A percentile compares a stretch with the other conserved stretches of the same genome.
These are phyloP conservation scores for Gymnocephalus cernua DNA, from an alignment of 2,113 vertebrate species.

Conservation along the genomic window DNA sequence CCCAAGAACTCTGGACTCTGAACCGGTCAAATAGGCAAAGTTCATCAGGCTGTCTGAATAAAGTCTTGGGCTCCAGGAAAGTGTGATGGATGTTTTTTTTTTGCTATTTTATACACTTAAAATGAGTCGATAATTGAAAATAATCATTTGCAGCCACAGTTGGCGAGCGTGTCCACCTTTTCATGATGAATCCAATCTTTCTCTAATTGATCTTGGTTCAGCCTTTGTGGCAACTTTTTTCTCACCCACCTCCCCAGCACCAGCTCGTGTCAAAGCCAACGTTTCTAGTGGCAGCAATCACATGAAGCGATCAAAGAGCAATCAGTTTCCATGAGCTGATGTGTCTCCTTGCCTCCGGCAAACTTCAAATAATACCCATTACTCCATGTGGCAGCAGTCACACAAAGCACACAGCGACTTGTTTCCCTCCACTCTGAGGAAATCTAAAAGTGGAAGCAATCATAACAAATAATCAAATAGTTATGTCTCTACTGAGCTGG, in stretches of 20 bases:
- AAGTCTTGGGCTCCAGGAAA: too few relatives aligned
- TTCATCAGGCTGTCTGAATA: too few relatives aligned
- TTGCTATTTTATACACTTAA: too few relatives aligned
- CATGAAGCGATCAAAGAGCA: slow-evolving; percentile 42
- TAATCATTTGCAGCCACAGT: neutral
- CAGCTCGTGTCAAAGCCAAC: neutral
- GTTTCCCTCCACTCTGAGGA: slow-evolving; percentile 19
- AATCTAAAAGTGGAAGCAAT: slow-evolving; percentile 45
- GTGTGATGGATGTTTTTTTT: too few relatives aligned
- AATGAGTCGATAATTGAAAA: neutral
- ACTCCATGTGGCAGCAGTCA: slow-evolving; percentile 27
- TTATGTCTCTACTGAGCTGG: slow-evolving; percentile 4
- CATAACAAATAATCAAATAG: slow-evolving; percentile 31
- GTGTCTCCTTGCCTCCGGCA: slow-evolving; percentile 21
- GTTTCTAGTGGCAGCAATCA: slow-evolving; percentile 40
- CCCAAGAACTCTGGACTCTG: too few relatives aligned
- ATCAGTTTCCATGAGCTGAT: slow-evolving; percentile 30
- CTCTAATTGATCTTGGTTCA: neutral
- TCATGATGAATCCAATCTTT: neutral
- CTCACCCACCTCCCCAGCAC: neutral
- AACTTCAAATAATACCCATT: slow-evolving; percentile 33
- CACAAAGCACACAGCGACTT: slow-evolving; percentile 32
- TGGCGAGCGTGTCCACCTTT: neutral
- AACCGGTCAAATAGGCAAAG: too few relatives aligned
- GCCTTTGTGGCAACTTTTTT: slow-evolving; percentile 28